Percentiles rank a stretch among this genome's conserved stretches.
Evolutionary conservation across 2,888 invertebrate genomes (phyloP).

Genomic region (Stomorhina lunata): DNA sequence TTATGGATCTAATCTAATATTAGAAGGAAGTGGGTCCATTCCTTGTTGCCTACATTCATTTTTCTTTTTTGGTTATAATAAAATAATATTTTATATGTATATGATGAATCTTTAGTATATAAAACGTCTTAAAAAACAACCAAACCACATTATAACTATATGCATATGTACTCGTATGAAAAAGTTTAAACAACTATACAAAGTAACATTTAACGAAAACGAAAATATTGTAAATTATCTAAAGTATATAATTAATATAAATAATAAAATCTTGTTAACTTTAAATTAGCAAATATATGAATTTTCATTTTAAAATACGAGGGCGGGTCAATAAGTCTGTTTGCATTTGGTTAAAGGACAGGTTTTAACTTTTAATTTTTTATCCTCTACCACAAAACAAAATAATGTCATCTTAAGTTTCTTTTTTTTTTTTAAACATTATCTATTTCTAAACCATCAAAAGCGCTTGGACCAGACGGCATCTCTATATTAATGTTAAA

Average conservation of each 20-base stretch:
- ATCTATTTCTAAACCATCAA: too few relatives aligned
- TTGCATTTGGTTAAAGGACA: too few relatives aligned
- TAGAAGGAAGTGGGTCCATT: not conserved
- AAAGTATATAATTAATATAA: constrained; percentile 2
- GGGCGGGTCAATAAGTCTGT: too few relatives aligned
- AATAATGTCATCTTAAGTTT: too few relatives aligned
- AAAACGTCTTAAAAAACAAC: constrained; percentile 2
- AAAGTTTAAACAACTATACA: constrained; percentile 18
- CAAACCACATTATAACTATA: not conserved
- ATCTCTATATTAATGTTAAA: too few relatives aligned
- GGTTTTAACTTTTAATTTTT: too few relatives aligned
- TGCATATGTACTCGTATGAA: not conserved
- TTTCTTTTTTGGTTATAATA: not conserved
- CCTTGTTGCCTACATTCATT: constrained; percentile 43
- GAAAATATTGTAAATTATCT: constrained; percentile 15
- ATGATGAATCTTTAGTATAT: constrained; percentile 19
- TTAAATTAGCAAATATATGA: not conserved
- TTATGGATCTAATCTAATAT: not conserved
- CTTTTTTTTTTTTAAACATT: too few relatives aligned
- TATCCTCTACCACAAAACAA: too few relatives aligned
- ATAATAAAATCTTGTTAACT: not conserved
- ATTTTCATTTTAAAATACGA: not conserved
- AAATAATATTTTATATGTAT: constrained; percentile 42
- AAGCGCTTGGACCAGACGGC: too few relatives aligned
- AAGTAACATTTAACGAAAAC: not conserved